Evolutionary conservation across 1,140 invertebrate genomes (phyloP), one percentile per base, ranked within the genome.

Genomic region (Steinernema feltiae): DNA sequence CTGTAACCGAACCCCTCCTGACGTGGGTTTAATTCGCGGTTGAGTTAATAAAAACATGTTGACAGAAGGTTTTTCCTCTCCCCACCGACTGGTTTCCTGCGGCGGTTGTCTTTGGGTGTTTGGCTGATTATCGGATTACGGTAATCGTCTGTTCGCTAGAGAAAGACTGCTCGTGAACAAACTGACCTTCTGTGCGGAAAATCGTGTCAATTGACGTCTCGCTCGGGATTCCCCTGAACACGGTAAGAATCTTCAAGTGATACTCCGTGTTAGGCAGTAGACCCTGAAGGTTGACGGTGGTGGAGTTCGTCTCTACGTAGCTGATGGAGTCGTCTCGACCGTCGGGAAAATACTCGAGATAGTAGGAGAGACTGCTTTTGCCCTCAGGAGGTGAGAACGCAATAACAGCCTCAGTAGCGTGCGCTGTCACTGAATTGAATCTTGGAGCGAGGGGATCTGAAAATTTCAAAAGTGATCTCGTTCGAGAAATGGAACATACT

Each of bases 301-400:
- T 70, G 30, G 79, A 69, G 30, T 76, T 76, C 30, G 79, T 79
- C 27, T 80, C 79, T 3, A 79, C 70, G 27, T 35, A 48, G 63
- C 73, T 79, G 3, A 78, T 29, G 41, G 73, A 76, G 29, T 80
- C 79, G 29, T 79, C 69, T 27, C 74, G 77, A 30, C 72, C 78
- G 30, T 72, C 79, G 2, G 79, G 79, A 71, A 73, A 79, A 41
- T 80, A 80, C 41, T 80, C 79, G 70, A 53, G 17, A 73, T 35
- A 78, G 72, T 79, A 69, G 48, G 72, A 79, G 31, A 53, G 72
- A 27, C 72, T 78, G 30, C 76, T 73, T 17, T 48, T 72, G 7
- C 78, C 73, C 21, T 76, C 48, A 32, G 79, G 79, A 46, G 79
- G 79, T 32, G 76, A 79, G 32, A 76, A 80, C 1, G 78, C 76